Base-by-base conservation (phyloP, 2,113 vertebrate genomes). In the Chiloscyllium plagiosum region DNA sequence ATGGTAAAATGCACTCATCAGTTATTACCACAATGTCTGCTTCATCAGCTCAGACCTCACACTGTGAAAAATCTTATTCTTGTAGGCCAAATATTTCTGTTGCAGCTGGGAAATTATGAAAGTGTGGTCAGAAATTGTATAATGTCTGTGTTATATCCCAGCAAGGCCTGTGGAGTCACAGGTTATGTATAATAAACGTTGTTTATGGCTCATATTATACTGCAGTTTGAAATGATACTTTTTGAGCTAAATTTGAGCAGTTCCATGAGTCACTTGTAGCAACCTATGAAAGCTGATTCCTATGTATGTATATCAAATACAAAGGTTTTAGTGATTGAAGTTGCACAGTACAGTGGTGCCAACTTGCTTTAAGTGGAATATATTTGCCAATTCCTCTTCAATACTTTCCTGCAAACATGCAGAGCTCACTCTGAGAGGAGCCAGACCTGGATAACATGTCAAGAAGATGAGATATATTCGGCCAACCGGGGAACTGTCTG, bases 11-110 rank as follows among this genome's bases (percentile, higher is more conserved):
- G 66, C 26, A 72, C 17, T 22, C 42, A 50, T 50, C 68, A 15
- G 12, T 47, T 47, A 69, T 47, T 24, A 94, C 66, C 22, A n/a
- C 92, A 37, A 68, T 42, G 26, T 37, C 68, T 52, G 94, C 4
- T 70, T 95, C 68, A 95, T 70, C 42, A 76, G 69, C 69, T 72
- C 0, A 22, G 68, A 95, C 94, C 94, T 70, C 94, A 95, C 94
- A 95, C 94, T 95, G 94, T 72, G 94, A 95, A 52, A 26, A 95
- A 72, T 50, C 68, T 95, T 95, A 70, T 95, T 70, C 52, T 95
- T 95, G 68, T 7, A 47, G 47, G 69, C 94, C 72, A 95, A 95
- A 76, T 12, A 95, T 95, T 95, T 95, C 52, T 72, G 24, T 72
- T 72, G 37, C 94, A 95, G 69, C 94, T 72, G 69, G 94, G 47